Evolutionary conservation across 2,888 invertebrate species (phyloP).

Genomic region (Drosophila yooni): DNA sequence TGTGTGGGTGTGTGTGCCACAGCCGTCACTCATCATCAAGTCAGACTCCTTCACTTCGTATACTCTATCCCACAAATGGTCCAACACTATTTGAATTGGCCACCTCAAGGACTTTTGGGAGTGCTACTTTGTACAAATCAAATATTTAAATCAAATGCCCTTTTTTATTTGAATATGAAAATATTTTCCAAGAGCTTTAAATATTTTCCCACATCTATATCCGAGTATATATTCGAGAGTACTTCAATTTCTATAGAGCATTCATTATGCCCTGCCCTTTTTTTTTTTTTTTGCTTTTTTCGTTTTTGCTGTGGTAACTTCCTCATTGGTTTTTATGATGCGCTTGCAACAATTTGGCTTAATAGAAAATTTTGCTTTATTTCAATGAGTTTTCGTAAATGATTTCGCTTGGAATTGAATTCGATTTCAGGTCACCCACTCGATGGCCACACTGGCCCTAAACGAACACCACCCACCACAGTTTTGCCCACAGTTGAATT

Average conservation of each 20-base stretch:
- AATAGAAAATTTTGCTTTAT: constrained; percentile 66
- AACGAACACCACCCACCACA: not conserved
- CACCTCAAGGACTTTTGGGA: not conserved
- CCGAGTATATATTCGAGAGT: not conserved
- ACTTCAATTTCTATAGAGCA: not conserved
- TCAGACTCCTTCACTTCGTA: constrained; percentile 9
- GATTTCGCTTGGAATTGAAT: constrained; percentile 58
- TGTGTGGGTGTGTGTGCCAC: constrained; percentile 32
- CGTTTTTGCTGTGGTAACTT: constrained; percentile 1
- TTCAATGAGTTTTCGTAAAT: constrained; percentile 49
- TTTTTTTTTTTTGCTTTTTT: not conserved
- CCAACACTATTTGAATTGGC: constrained; percentile 12
- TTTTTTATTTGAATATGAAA: not conserved
- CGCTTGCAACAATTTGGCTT: constrained; percentile 56
- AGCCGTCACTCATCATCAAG: constrained; percentile 26
- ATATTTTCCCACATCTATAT: not conserved
- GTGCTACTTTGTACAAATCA: not conserved
- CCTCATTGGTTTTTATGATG: constrained; percentile 32
- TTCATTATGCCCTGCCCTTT: not conserved
- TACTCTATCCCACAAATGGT: constrained; percentile 22
- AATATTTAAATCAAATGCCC: not conserved
- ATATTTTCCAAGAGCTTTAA: not conserved
- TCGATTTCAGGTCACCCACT: constrained; percentile 41
- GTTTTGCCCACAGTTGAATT: constrained; percentile 39
- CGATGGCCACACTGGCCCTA: not conserved